Evolutionary conservation across 2,797 vertebrate genomes (phyloP).

Genomic region (Syngnathus rostellatus): DNA sequence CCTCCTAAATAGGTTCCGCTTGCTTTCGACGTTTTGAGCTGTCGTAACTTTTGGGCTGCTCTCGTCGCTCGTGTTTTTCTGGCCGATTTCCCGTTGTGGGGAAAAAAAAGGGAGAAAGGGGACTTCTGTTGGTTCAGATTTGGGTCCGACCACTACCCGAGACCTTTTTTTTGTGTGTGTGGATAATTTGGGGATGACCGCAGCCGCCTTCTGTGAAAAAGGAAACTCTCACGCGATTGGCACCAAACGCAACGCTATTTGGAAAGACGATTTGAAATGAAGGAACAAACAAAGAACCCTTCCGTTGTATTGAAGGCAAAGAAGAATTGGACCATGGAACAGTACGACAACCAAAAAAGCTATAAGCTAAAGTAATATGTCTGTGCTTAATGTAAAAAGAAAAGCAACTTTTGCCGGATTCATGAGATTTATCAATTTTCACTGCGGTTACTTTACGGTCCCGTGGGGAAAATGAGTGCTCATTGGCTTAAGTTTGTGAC

Average conservation of each 20-base stretch:
- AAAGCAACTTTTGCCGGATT: constrained; percentile 18
- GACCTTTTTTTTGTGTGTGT: constrained; percentile 16
- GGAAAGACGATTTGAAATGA: constrained; percentile 23
- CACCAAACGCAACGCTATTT: constrained; percentile 13
- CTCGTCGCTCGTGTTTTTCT: background rate
- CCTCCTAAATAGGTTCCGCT: background rate
- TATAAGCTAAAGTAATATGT: constrained; percentile 25
- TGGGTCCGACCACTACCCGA: constrained; percentile 3
- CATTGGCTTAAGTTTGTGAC: constrained; percentile 41
- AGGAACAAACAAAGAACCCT: constrained; percentile 61
- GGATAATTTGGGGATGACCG: constrained; percentile 28
- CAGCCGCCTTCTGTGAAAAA: constrained; percentile 42
- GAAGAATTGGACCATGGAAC: constrained; percentile 56
- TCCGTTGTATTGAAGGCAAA: constrained; percentile 30
- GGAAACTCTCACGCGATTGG: constrained; percentile 19
- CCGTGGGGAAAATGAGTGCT: constrained; percentile 52
- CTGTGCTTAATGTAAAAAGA: constrained; percentile 9
- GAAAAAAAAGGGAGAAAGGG: constrained; percentile 7
- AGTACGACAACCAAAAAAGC: constrained; percentile 32
- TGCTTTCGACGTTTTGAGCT: background rate
- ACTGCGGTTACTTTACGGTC: constrained; percentile 8
- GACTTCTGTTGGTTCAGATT: constrained; percentile 21
- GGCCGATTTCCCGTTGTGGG: constrained; percentile 42
- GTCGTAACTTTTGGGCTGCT: constrained; percentile 8
- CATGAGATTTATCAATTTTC: constrained; percentile 18